phyloP scores from a whole-genome alignment of 2,113 vertebrate genomes.

The Scortum barcoo region DNA sequence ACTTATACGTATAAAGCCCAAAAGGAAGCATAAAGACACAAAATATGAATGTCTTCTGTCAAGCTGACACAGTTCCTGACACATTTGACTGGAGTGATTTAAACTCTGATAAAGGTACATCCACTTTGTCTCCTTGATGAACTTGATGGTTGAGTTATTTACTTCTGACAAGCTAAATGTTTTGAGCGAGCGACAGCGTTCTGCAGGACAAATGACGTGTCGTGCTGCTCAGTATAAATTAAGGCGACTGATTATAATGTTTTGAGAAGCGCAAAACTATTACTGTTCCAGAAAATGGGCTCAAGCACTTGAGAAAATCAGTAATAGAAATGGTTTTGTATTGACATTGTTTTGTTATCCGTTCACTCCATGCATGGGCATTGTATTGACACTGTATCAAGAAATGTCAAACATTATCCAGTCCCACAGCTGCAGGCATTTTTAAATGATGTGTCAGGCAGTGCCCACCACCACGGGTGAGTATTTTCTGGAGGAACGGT shows the following conservation, averaged over 20 bases:
- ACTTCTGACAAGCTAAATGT: not conserved
- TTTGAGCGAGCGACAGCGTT: not conserved
- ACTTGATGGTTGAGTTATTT: not conserved
- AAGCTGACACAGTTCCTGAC: not conserved
- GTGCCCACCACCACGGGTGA: no score
- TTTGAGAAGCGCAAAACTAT: no score
- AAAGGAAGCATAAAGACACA: not conserved
- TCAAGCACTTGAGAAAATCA: not conserved
- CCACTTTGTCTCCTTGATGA: not conserved
- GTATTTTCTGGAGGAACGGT: not conserved
- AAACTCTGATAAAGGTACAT: not conserved
- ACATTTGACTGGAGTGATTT: not conserved
- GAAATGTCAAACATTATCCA: not conserved
- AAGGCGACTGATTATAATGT: not conserved
- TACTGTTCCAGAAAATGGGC: not conserved
- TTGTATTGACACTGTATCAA: not conserved
- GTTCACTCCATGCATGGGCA: not conserved
- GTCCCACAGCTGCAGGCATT: not conserved
- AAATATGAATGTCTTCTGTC: not conserved
- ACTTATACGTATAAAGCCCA: not conserved
- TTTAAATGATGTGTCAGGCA: not conserved
- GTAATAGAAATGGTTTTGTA: not conserved
- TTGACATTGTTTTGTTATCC: not conserved
- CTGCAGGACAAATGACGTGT: not conserved
- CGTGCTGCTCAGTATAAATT: not conserved